A percentile compares a stretch with the other conserved stretches of the same genome.
Conservation (phyloP, 2,797 vertebrate species). For the Platalea minor region DNA sequence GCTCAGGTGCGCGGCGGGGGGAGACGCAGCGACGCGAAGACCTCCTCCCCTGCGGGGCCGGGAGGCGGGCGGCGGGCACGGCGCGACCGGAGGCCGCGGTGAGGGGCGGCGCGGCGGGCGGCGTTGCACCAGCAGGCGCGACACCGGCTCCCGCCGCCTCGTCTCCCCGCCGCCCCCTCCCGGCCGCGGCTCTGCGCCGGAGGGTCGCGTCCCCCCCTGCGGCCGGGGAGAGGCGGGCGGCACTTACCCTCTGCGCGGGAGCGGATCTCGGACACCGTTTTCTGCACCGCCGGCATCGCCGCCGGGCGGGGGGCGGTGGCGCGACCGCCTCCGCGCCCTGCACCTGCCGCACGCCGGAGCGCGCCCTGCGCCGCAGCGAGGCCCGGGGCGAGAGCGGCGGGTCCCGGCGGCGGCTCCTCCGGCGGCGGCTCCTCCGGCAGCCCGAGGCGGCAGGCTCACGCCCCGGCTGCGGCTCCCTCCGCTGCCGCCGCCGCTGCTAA, state of each 20-base stretch:
- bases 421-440: not conserved
- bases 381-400: not conserved
- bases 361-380: not conserved
- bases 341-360: not conserved
- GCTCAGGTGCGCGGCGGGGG: not conserved
- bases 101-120: not conserved
- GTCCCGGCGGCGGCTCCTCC: no score
- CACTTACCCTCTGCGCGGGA: conserved; percentile 88
- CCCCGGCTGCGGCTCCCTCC: not conserved
- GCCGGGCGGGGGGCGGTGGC: not conserved
- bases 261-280: conserved; percentile 91
- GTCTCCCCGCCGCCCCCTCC: not conserved
- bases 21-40: not conserved
- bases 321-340: not conserved
- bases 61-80: not conserved
- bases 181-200: not conserved
- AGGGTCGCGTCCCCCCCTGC: not conserved
- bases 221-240: no score
- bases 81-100: not conserved
- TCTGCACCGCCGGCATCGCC: conserved; percentile 89
- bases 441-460: not conserved
- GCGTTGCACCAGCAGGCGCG: not conserved
- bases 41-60: not conserved
- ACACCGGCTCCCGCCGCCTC: not conserved
- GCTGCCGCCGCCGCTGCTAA: not conserved